These are phyloP conservation scores for Hystrix brachyura DNA, from an alignment of 2,113 vertebrate species.

Conservation along the genomic window DNA sequence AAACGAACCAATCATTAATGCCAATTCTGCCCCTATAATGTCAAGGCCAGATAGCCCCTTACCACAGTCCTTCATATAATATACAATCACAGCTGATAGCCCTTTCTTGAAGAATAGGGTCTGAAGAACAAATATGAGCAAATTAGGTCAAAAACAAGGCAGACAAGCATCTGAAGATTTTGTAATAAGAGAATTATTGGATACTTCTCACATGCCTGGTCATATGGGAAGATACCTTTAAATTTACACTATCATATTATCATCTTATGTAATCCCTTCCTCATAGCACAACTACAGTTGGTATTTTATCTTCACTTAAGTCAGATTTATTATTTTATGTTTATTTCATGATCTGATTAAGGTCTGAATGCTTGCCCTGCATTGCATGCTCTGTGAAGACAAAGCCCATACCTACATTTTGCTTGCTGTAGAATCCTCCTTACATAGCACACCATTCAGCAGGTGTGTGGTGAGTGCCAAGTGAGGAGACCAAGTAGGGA, in stretches of 20 bases:
- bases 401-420: background rate
- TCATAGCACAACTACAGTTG: background rate
- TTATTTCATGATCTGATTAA: background rate
- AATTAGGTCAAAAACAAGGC: background rate
- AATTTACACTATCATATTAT: background rate
- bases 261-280: background rate
- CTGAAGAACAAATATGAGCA: background rate
- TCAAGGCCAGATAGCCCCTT: background rate
- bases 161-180: background rate
- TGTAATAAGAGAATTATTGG: background rate
- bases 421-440: background rate
- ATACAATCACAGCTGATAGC: background rate
- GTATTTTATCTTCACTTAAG: conserved; percentile 4
- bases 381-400: background rate
- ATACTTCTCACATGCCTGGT: background rate
- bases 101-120: background rate
- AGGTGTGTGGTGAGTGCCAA: background rate
- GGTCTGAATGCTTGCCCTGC: background rate
- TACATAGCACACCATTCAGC: background rate
- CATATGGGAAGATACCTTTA: background rate
- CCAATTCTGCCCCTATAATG: background rate
- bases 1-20: background rate
- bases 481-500: background rate
- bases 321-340: background rate
- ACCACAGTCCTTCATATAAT: too few relatives aligned